These are phyloP conservation scores for Gambusia affinis DNA, from an alignment of 2,113 vertebrate genomes.

Conservation along the genomic window DNA sequence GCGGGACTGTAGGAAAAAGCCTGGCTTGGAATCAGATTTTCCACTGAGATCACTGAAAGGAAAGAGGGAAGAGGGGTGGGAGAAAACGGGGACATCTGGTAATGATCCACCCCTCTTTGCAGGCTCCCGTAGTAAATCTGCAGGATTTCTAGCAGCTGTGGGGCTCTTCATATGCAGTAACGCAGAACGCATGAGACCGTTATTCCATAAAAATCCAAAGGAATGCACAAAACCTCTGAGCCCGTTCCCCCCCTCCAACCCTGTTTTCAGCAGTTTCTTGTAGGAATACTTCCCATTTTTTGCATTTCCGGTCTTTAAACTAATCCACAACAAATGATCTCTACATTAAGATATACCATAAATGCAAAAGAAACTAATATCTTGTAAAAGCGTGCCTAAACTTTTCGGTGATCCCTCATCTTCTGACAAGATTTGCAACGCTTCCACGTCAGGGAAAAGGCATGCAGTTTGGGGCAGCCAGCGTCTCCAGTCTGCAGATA, in stretches of 20 bases:
- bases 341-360: background rate
- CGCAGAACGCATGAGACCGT: conserved; percentile 21
- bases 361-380: background rate
- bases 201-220: conserved; percentile 8
- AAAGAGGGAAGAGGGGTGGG: conserved; percentile 17
- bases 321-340: no score
- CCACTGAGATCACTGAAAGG: conserved; percentile 79
- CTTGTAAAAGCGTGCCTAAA: conserved; percentile 7
- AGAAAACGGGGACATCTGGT: conserved; percentile 73
- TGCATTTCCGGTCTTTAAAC: background rate
- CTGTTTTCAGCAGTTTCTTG: background rate
- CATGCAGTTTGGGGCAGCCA: conserved; percentile 1
- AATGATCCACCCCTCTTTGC: conserved; percentile 75
- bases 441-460: conserved; percentile 23
- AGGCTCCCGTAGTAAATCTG: conserved; percentile 73
- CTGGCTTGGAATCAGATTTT: conserved; percentile 70
- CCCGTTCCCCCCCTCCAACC: background rate
- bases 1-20: conserved; percentile 31
- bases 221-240: conserved; percentile 8
- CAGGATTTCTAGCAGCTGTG: conserved; percentile 58
- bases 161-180: conserved; percentile 9
- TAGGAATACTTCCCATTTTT: background rate
- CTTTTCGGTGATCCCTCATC: conserved; percentile 31
- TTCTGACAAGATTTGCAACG: conserved; percentile 38
- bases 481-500: conserved; percentile 12